Percentiles rank a stretch among this genome's conserved stretches.
These are phyloP conservation scores for Timema cristinae DNA, from an alignment of 2,888 invertebrate species.

Conservation along the genomic window DNA sequence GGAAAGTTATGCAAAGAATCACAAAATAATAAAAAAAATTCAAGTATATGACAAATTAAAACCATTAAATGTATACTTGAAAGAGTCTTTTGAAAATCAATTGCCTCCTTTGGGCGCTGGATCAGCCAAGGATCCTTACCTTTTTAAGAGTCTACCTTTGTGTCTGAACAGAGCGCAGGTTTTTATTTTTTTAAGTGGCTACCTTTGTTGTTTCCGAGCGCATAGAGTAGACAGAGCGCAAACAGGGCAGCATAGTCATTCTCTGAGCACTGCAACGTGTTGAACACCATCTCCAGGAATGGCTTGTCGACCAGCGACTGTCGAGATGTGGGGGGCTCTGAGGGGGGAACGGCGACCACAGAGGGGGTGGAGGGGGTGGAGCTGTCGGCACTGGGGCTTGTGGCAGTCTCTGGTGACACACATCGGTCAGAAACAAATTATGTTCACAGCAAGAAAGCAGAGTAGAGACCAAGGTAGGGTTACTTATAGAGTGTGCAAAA, in stretches of 20 bases:
- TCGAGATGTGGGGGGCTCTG: conserved; percentile 40
- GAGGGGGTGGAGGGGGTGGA: neutral
- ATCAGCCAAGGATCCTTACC: too few relatives aligned
- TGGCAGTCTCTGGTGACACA: conserved; percentile 11
- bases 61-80: too few relatives aligned
- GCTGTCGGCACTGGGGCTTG: neutral
- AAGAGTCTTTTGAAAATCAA: too few relatives aligned
- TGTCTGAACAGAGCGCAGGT: too few relatives aligned
- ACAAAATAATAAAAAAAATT: too few relatives aligned
- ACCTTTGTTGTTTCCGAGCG: conserved; percentile 93
- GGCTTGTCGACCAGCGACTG: conserved; percentile 60
- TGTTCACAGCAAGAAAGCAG: too few relatives aligned
- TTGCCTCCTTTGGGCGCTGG: too few relatives aligned
- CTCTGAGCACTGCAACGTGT: conserved; percentile 81
- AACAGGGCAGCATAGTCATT: conserved; percentile 94
- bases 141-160: too few relatives aligned
- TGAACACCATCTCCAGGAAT: conserved; percentile 84
- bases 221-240: conserved; percentile 86
- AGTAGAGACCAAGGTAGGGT: too few relatives aligned
- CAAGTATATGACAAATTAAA: too few relatives aligned
- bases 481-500: too few relatives aligned
- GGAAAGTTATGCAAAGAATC: too few relatives aligned
- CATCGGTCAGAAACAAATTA: neutral
- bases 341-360: conserved; percentile 19
- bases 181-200: conserved; percentile 35